Conservation (phyloP, 2,888 invertebrate genomes). For the Neoitamus cyanurus region DNA sequence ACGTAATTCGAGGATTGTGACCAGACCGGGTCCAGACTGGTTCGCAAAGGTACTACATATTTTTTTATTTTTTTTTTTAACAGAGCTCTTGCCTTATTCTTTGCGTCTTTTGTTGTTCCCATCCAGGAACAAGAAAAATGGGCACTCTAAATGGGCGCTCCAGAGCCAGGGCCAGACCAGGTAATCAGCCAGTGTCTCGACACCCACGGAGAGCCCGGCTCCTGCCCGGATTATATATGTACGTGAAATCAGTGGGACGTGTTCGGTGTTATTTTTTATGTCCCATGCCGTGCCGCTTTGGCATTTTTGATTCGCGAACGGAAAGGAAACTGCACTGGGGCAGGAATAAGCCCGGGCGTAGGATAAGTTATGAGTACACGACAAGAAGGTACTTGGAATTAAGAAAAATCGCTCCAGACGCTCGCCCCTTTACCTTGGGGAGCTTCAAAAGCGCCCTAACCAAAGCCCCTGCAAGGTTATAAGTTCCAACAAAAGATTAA, state of each 20-base stretch:
- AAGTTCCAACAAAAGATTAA: constrained; percentile 18
- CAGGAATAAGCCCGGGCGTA: neutral
- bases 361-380: constrained; percentile 23
- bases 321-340: neutral
- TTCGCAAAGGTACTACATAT: neutral
- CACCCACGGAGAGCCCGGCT: neutral
- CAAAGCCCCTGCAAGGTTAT: neutral
- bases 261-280: neutral
- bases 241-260: neutral
- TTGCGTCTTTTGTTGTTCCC: neutral
- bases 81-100: neutral
- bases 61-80: neutral
- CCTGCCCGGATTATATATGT: neutral
- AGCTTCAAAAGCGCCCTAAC: neutral
- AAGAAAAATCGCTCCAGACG: constrained; percentile 23
- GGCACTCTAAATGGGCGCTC: neutral
- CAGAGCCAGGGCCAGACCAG: neutral
- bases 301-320: neutral
- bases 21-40: neutral
- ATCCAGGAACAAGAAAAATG: neutral
- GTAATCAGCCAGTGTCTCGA: neutral
- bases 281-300: neutral
- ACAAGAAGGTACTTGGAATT: constrained; percentile 27
- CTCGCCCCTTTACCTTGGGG: neutral
- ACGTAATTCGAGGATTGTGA: neutral